Evolutionary conservation across 1,140 invertebrate species (phyloP).

Genomic region (Paraescarpia echinospica): DNA sequence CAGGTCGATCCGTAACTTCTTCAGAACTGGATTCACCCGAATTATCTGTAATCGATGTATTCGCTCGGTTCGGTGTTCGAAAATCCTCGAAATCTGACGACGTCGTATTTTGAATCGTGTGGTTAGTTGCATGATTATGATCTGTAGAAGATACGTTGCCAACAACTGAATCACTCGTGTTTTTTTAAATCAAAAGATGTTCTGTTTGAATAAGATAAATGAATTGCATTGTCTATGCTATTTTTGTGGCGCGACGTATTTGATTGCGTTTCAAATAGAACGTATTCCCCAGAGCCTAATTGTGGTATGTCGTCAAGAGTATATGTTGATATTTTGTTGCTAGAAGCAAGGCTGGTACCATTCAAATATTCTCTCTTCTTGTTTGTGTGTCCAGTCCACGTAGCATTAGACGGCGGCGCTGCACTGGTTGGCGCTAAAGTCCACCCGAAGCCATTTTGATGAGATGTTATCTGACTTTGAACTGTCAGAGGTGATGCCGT

Average conservation of each 20-base stretch:
- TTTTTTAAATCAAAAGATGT: not conserved
- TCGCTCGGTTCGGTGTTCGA: not conserved
- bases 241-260: not conserved
- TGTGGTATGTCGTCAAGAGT: not conserved
- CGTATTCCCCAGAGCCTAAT: not conserved
- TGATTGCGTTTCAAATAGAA: not conserved
- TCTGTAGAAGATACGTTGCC: not conserved
- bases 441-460: not conserved
- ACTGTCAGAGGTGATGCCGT: not conserved
- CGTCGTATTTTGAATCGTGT: not conserved
- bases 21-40: not conserved
- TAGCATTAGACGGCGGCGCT: not conserved
- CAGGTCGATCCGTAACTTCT: not conserved
- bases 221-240: not conserved
- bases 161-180: not conserved
- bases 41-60: not conserved
- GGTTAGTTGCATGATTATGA: not conserved
- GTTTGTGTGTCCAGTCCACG: not conserved
- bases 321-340: not conserved
- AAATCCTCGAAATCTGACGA: not conserved
- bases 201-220: not conserved
- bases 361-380: not conserved
- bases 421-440: not conserved
- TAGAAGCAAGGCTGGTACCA: not conserved
- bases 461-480: not conserved